Evolutionary conservation across 2,797 vertebrate genomes (phyloP), one percentile per base, ranked within the genome.

Genomic region (Gymnocypris eckloni): DNA sequence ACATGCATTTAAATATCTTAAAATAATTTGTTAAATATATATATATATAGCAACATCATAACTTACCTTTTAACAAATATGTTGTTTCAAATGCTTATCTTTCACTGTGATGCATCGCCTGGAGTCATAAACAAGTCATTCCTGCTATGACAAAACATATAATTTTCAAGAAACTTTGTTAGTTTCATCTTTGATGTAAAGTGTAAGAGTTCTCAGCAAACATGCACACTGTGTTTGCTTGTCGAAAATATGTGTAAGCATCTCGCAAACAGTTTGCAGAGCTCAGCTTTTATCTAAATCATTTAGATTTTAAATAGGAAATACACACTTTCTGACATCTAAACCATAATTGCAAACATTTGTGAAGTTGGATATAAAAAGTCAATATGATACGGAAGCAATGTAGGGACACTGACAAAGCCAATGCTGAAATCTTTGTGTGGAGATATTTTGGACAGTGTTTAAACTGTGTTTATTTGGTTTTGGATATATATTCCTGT

Each of bases 221-320:
- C 11, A 9, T 78, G 52, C 13, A 3, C 48, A 73, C 28, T 43
- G n/a, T 15, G 61, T 45, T 71, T 71, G 66, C 20, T 85, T 70
- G 50, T 33, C 15, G 12, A 6, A 12, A 56, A 16, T 70, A 43
- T 45, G 25, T 79, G 4, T 85, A 85, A 71, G 83, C 66, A 59
- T 70, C n/a, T 43, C 2, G 2, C 39, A 71, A 71, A 85, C 39
- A 43, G 39, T 71, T 71, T 79, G 64, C 7, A 45, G 9, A 33
- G 66, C 50, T 85, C 83, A 79, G 66, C 64, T 79, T 61, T 71
- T 45, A 61, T 79, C 18, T 79, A 71, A 79, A 79, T 72, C 66
- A 48, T 70, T 69, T 37, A 33, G 13, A 25, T 20, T 54, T 78
- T 22, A 52, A 37, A 84, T 67, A 22, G 52, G 66, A 79, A 86